Evolutionary conservation across 1,140 invertebrate species (phyloP).

Genomic region (Temnothorax longispinosus): DNA sequence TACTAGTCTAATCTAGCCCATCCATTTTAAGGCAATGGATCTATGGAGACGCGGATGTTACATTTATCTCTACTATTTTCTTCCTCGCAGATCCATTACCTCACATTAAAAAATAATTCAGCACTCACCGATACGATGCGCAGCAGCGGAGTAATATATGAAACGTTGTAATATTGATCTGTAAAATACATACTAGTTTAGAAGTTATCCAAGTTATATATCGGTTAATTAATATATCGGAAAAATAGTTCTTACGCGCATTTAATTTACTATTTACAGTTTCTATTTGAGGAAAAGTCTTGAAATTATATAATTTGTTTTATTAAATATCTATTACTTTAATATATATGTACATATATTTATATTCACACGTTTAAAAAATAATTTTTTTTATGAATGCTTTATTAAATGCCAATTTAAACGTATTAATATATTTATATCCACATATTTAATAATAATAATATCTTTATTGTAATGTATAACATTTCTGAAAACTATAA

Average conservation of each 20-base stretch:
- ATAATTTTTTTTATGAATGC: not conserved
- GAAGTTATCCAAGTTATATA: not conserved
- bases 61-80: not conserved
- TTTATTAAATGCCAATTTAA: conserved; percentile 7
- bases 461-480: no score
- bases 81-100: not conserved
- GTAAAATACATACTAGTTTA: not conserved
- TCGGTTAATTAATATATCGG: not conserved
- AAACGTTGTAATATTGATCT: not conserved
- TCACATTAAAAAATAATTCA: not conserved
- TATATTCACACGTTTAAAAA: not conserved
- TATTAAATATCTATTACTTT: not conserved
- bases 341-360: not conserved
- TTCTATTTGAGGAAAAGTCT: not conserved
- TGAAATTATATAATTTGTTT: not conserved
- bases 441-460: not conserved
- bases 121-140: not conserved
- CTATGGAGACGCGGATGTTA: not conserved
- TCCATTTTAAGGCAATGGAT: not conserved
- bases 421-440: not conserved
- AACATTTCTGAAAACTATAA: no score
- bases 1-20: not conserved
- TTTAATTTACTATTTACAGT: not conserved
- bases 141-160: not conserved
- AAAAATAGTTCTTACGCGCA: not conserved